Percentiles rank a stretch among this genome's conserved stretches.
Evolutionary conservation across 92 coral and sea anemone species (phyloP).

Genomic region (Parazoanthus swiftii): DNA sequence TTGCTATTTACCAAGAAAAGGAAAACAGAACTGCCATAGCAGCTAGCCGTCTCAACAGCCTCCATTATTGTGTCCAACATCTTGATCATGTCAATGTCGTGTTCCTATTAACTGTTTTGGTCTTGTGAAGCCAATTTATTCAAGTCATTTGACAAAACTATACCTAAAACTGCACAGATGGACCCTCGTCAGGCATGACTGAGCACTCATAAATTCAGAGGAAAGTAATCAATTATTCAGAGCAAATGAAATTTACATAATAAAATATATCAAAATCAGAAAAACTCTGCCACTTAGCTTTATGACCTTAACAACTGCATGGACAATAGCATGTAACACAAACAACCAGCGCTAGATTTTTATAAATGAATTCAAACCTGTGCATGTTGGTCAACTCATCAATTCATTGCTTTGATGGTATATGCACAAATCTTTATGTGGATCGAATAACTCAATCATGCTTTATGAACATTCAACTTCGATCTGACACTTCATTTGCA

Average conservation of each 20-base stretch:
- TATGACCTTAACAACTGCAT: neutral
- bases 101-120: neutral
- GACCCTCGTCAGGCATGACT: neutral
- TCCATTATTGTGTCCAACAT: constrained; percentile 23
- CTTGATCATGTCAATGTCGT: neutral
- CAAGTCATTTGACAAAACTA: neutral
- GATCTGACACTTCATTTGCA: too few species aligned
- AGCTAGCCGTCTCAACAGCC: constrained; percentile 24
- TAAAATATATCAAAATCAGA: neutral
- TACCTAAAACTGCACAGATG: neutral
- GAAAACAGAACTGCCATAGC: constrained; percentile 23
- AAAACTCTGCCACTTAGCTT: constrained; percentile 14
- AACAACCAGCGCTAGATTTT: too few species aligned
- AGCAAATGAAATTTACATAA: constrained; percentile 30
- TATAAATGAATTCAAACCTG: too few species aligned
- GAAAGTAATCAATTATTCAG: constrained; percentile 31
- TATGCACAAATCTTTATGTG: too few species aligned
- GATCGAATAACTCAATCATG: too few species aligned
- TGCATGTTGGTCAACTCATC: too few species aligned
- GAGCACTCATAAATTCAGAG: constrained; percentile 3
- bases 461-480: too few species aligned
- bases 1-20: constrained; percentile 28
- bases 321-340: too few species aligned
- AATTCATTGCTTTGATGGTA: too few species aligned
- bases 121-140: neutral